Base-by-base conservation (phyloP, 2,888 invertebrate species). In the Drosophila prolongata region DNA sequence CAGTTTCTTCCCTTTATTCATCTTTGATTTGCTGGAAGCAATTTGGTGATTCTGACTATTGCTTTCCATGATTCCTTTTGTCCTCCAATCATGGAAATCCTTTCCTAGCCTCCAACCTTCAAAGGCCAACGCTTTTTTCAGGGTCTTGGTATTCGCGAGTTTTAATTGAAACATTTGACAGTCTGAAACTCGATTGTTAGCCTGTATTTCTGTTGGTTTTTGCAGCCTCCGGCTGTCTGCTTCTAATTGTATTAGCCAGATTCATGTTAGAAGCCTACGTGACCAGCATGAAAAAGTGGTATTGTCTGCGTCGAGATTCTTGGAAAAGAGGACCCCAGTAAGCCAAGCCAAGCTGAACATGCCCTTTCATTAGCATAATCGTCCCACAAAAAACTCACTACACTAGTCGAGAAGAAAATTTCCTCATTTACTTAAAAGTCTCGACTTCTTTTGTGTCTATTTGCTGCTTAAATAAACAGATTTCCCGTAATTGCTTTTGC, bases 281-380 rank as follows among this genome's bases (percentile, higher is more conserved):
- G 84, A 53, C 46, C 53, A 9, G 86, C 74, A 80, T 84, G 54
- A 55, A 35, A 56, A 68, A 27, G 78, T 81, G 52, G 68, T 6
- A 8, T 13, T 34, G 16, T 35, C 46, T 46, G 46, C 27, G 8
- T 27, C 6, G 11, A 16, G 16, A 16, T 49, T 49, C 16, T 35
- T 0, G 16, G 49, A 19, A 35, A 35, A 10, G 16, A 16, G 13
- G 16, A 19, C 6, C 16, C 35, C 19, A 59, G 71, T 68, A 44
- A 40, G 52, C 58, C 76, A 67, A 74, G 79, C 56, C 40, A 71
- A 76, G 75, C 72, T 65, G 65, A 72, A 76, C 64, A 75, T 79
- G 77, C 27, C 73, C 73, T 64, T 72, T 85, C 76, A 85, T 84
- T 85, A 85, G 76, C 83, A 84, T 84, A 85, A 83, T 85, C 79